A percentile compares a stretch with the other conserved stretches of the same genome.
Evolutionary conservation across 1,140 invertebrate genomes (phyloP).

Genomic region (Zaprionus tsacasi): DNA sequence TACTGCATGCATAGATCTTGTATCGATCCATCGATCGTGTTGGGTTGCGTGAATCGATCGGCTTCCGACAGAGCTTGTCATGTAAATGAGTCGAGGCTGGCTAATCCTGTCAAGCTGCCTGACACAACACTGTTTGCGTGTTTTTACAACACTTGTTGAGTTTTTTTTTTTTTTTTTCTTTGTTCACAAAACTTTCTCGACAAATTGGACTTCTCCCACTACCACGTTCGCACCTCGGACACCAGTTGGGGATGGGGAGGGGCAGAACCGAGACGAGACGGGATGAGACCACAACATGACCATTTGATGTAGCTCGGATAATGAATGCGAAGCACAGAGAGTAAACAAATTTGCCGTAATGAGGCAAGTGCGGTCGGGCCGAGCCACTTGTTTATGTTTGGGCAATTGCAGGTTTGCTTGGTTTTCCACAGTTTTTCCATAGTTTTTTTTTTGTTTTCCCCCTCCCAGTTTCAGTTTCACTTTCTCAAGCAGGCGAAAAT

Average conservation of each 20-base stretch:
- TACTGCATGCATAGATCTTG: slow-evolving; percentile 33
- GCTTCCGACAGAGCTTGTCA: slow-evolving; percentile 76
- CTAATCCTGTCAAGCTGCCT: slow-evolving; percentile 54
- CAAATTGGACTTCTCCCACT: slow-evolving; percentile 45
- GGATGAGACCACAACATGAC: slow-evolving; percentile 28
- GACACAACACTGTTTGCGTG: slow-evolving; percentile 30
- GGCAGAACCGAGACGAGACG: neutral
- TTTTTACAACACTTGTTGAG: slow-evolving; percentile 18
- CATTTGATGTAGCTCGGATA: slow-evolving; percentile 28
- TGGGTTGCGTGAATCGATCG: slow-evolving; percentile 62
- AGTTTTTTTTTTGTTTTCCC: neutral
- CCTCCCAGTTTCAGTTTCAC: slow-evolving; percentile 49
- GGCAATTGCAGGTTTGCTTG: slow-evolving; percentile 24
- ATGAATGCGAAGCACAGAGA: slow-evolving; percentile 49
- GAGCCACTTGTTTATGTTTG: slow-evolving; percentile 29
- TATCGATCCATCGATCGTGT: neutral
- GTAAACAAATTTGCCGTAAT: slow-evolving; percentile 73
- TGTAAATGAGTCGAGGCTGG: slow-evolving; percentile 62
- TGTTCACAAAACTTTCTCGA: slow-evolving; percentile 52
- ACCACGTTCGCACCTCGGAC: slow-evolving; percentile 55
- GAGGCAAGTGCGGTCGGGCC: slow-evolving; percentile 29
- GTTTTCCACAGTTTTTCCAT: too few relatives aligned
- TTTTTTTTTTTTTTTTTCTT: slow-evolving; percentile 10
- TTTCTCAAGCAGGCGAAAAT: slow-evolving; percentile 69
- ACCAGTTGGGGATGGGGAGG: neutral